Conservation (phyloP, 2,113 vertebrate species). For the Tachysurus vachellii region DNA sequence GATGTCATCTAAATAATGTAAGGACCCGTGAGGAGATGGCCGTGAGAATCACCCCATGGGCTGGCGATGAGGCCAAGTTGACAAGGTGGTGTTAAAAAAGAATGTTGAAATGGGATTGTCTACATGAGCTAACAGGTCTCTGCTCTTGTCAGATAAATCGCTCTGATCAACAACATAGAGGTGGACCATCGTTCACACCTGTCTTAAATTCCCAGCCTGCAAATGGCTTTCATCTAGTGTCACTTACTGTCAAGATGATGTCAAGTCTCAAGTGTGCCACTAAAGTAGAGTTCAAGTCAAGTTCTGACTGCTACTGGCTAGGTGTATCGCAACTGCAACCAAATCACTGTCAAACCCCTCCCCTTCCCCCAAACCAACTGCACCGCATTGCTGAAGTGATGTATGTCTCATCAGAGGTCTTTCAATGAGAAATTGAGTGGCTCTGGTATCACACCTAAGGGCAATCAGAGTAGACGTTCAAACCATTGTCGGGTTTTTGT, state of each 20-base stretch:
- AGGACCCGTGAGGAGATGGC: background rate
- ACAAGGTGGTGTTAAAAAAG: background rate
- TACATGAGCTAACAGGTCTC: background rate
- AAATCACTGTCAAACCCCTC: background rate
- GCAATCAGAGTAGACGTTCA: no score
- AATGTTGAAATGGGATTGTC: background rate
- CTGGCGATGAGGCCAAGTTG: background rate
- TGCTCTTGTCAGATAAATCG: background rate
- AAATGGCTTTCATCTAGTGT: background rate
- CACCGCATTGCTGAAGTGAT: background rate
- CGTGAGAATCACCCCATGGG: background rate
- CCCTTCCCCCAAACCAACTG: background rate
- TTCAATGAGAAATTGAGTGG: background rate
- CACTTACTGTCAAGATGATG: background rate
- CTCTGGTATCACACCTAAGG: background rate
- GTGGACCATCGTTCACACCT: background rate
- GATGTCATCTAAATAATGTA: background rate
- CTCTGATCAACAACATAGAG: background rate
- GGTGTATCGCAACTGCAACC: background rate
- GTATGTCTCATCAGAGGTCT: background rate
- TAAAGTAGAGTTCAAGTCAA: background rate
- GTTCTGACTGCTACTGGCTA: background rate
- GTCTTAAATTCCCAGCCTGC: background rate
- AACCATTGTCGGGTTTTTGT: background rate
- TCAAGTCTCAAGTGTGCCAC: background rate